Conservation (phyloP, 2,113 vertebrate species). For the Hippocampus abdominalis region DNA sequence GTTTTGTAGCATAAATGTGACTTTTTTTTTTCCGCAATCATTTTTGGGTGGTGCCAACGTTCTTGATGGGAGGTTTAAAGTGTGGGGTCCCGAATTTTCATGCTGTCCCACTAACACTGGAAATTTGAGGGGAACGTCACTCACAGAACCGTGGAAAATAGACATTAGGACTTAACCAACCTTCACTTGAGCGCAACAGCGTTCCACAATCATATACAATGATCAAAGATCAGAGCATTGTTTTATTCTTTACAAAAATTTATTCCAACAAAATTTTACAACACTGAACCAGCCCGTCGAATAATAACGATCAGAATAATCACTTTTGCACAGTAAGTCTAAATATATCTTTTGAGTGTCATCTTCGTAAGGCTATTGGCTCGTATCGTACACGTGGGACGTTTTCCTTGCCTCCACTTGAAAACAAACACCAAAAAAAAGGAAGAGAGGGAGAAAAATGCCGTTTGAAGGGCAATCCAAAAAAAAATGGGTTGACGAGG, state of each 20-base stretch:
- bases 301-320: constrained; percentile 65
- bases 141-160: constrained; percentile 16
- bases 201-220: background rate
- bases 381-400: constrained; percentile 77
- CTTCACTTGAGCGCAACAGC: background rate
- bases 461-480: constrained; percentile 73
- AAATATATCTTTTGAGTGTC: constrained; percentile 74
- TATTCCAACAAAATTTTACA: constrained; percentile 97
- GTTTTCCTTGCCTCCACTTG: constrained; percentile 77
- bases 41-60: constrained; percentile 36
- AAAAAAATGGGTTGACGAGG: background rate
- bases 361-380: constrained; percentile 93
- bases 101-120: constrained; percentile 60
- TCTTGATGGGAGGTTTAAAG: constrained; percentile 59
- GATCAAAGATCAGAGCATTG: constrained; percentile 91
- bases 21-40: background rate
- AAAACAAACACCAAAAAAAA: constrained; percentile 58
- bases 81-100: constrained; percentile 41
- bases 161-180: background rate
- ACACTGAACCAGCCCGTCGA: constrained; percentile 88
- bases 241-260: constrained; percentile 99
- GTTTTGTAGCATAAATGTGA: background rate
- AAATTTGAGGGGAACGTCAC: constrained; percentile 15
- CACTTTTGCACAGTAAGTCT: constrained; percentile 83
- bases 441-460: constrained; percentile 58